Conservation (phyloP, 1,140 invertebrate genomes). For the Brachionus asplanchnoidis region DNA sequence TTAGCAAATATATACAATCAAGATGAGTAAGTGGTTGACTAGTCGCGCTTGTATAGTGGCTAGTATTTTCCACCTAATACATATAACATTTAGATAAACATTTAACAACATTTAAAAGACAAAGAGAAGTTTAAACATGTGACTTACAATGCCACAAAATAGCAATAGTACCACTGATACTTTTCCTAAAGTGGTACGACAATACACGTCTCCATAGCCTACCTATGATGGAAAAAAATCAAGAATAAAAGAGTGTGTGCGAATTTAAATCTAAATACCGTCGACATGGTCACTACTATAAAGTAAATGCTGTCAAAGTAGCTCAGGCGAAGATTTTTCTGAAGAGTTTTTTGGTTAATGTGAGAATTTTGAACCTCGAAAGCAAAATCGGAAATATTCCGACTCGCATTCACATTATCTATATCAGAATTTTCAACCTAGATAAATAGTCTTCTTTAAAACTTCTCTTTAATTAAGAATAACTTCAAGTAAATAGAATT, state of each 20-base stretch:
- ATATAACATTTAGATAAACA: neutral
- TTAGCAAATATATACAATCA: conserved; percentile 5
- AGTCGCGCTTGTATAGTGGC: neutral
- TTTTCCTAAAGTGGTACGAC: conserved; percentile 32
- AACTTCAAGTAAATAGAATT: conserved; percentile 38
- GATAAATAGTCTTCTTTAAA: neutral
- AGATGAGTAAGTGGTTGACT: conserved; percentile 2
- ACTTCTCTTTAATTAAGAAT: neutral
- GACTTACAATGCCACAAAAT: conserved; percentile 40
- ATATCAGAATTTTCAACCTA: conserved; percentile 23
- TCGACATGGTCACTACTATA: conserved; percentile 57
- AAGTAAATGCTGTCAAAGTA: conserved; percentile 59
- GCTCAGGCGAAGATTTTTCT: conserved; percentile 44
- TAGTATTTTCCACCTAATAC: conserved; percentile 27
- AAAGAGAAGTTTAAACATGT: neutral
- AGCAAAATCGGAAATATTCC: neutral
- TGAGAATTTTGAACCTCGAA: neutral
- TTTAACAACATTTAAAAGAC: neutral
- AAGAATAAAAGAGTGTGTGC: neutral
- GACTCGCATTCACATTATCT: neutral
- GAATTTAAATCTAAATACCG: conserved; percentile 46
- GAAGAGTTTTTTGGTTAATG: neutral
- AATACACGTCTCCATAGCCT: conserved; percentile 39
- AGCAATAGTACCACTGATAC: conserved; percentile 20
- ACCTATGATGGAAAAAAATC: neutral